These are phyloP conservation scores for Rhinopithecus roxellana DNA, from an alignment of 2,113 vertebrate genomes.

Conservation along the genomic window DNA sequence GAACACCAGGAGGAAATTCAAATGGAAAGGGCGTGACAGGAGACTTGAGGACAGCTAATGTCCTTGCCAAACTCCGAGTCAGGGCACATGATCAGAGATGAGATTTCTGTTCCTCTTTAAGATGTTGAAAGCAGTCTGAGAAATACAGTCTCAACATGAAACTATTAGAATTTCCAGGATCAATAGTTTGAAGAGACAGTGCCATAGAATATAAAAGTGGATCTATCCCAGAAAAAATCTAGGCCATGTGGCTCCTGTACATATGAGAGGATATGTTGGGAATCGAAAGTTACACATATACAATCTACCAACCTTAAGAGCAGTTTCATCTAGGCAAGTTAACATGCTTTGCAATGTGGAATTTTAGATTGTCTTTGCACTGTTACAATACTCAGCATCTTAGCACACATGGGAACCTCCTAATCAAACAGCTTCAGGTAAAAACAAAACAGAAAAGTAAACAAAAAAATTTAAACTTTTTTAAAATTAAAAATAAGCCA, in stretches of 20 bases:
- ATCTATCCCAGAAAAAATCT: background rate
- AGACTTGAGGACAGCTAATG: background rate
- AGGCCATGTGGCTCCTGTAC: background rate
- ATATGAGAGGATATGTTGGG: background rate
- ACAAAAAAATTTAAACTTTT: no score
- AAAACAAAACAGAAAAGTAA: no score
- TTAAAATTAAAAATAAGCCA: no score
- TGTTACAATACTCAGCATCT: background rate
- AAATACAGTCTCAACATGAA: conserved; percentile 32
- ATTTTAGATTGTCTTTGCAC: background rate
- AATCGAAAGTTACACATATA: conserved; percentile 1
- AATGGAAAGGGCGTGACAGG: background rate
- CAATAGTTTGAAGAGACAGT: background rate
- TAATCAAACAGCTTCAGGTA: background rate
- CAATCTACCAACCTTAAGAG: background rate
- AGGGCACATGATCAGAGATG: background rate
- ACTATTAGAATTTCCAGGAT: conserved; percentile 32
- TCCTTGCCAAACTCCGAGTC: conserved; percentile 4
- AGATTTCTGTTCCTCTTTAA: conserved; percentile 19
- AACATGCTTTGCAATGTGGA: background rate
- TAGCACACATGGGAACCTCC: background rate
- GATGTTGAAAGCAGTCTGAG: background rate
- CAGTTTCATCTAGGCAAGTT: background rate
- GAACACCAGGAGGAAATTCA: background rate
- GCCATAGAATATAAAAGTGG: conserved; percentile 34